Evolutionary conservation across 2,113 vertebrate genomes (phyloP).

Genomic region (Campylomormyrus numenius): DNA sequence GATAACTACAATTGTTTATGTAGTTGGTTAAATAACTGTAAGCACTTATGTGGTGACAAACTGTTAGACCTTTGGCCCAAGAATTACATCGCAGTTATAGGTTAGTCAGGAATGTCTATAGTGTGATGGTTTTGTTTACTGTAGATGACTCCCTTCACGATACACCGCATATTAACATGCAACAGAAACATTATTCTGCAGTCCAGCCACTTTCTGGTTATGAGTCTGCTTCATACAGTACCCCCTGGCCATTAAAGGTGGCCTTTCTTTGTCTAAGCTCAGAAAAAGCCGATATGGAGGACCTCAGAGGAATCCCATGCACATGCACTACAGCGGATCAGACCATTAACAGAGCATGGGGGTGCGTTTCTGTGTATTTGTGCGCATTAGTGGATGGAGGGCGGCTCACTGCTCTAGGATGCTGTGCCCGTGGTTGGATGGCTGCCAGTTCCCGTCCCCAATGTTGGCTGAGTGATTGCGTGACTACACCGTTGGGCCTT

Average conservation of each 20-base stretch:
- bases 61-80: neutral
- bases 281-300: neutral
- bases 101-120: neutral
- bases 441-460: neutral
- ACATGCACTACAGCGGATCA: slow-evolving; percentile 20
- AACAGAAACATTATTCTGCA: neutral
- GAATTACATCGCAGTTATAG: neutral
- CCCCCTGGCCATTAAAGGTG: slow-evolving; percentile 24
- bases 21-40: neutral
- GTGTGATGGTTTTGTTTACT: neutral
- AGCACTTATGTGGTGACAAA: neutral
- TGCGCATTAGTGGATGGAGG: neutral
- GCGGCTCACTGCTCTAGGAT: neutral
- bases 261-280: neutral
- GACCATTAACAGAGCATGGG: neutral
- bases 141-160: neutral
- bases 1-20: neutral
- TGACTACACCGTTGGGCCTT: neutral
- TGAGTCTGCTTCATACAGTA: neutral
- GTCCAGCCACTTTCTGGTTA: neutral
- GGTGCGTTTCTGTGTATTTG: neutral
- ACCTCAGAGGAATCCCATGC: slow-evolving; percentile 18
- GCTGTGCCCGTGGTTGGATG: neutral
- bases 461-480: neutral
- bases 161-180: neutral